A percentile compares a stretch with the other conserved stretches of the same genome.
phyloP scores from a whole-genome alignment of 1,140 invertebrate genomes.

The Monomorium pharaonis region DNA sequence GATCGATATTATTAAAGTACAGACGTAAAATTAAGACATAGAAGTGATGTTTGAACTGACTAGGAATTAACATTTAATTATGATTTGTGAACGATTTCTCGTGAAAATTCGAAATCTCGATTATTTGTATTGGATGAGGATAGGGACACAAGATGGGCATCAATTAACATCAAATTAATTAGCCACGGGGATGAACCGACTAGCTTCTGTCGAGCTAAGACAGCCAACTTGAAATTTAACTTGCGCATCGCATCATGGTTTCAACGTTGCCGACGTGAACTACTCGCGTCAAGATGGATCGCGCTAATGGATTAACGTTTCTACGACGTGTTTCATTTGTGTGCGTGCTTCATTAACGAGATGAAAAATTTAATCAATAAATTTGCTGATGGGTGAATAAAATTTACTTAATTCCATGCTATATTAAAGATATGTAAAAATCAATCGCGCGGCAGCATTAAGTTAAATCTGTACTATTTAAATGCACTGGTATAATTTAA shows the following conservation, averaged over 20 bases:
- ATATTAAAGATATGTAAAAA: neutral
- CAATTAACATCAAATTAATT: constrained; percentile 71
- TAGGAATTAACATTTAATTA: neutral
- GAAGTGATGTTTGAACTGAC: neutral
- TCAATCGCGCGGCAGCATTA: neutral
- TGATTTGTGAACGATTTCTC: neutral
- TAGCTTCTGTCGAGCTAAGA: constrained; percentile 28
- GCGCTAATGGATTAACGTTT: constrained; percentile 50
- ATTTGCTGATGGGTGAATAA: neutral
- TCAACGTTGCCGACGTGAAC: constrained; percentile 33
- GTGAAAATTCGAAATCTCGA: neutral
- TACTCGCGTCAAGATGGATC: constrained; percentile 30
- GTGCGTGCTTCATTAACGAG: constrained; percentile 32
- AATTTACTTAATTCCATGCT: neutral
- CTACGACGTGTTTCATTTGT: constrained; percentile 15
- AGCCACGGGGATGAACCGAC: constrained; percentile 19
- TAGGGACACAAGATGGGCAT: neutral
- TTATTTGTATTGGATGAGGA: neutral
- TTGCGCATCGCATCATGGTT: constrained; percentile 36
- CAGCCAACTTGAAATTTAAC: constrained; percentile 58
- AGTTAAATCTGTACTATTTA: neutral
- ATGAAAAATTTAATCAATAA: constrained; percentile 32
- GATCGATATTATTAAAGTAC: neutral
- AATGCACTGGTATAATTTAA: constrained; percentile 9
- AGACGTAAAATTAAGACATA: neutral